Percentiles rank a stretch among this genome's conserved stretches.
Evolutionary conservation across 2,797 vertebrate species (phyloP).

Genomic region (Schizothorax lantsangensis): DNA sequence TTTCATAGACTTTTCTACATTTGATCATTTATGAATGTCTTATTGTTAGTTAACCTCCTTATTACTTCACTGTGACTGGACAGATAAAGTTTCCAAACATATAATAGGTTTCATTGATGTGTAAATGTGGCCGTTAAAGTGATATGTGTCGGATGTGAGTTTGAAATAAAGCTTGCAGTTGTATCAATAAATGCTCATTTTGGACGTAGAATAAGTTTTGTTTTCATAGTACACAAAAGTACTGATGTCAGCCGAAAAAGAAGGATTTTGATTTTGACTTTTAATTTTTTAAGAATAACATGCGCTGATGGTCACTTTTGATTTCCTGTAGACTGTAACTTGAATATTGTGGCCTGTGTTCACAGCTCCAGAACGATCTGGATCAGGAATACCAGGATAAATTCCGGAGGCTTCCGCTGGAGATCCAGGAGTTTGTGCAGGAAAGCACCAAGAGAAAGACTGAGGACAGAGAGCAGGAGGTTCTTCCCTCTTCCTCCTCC

Average conservation of each 20-base stretch:
- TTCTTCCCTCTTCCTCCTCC: slow-evolving; percentile 77
- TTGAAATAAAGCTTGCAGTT: background rate
- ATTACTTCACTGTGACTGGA: background rate
- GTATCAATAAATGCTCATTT: background rate
- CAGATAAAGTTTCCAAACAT: background rate
- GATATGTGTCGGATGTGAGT: background rate
- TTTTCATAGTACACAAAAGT: background rate
- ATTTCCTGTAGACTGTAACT: background rate
- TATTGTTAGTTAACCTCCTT: background rate
- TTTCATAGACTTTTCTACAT: background rate
- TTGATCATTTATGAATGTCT: background rate
- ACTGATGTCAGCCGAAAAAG: background rate
- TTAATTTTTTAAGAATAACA: background rate
- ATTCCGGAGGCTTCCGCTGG: slow-evolving; percentile 92
- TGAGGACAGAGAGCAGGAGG: slow-evolving; percentile 86
- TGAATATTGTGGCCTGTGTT: slow-evolving; percentile 30
- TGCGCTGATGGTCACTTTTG: background rate
- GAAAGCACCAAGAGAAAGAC: slow-evolving; percentile 90
- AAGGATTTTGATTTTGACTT: background rate
- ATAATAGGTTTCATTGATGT: background rate
- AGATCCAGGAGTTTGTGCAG: slow-evolving; percentile 96
- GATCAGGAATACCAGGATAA: slow-evolving; percentile 98
- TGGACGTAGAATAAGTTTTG: background rate
- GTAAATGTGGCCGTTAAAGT: background rate
- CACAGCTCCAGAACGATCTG: slow-evolving; percentile 90